Evolutionary conservation across 1,140 invertebrate genomes (phyloP), one percentile per base, ranked within the genome.

Genomic region (Scaptodrosophila lebanonensis): DNA sequence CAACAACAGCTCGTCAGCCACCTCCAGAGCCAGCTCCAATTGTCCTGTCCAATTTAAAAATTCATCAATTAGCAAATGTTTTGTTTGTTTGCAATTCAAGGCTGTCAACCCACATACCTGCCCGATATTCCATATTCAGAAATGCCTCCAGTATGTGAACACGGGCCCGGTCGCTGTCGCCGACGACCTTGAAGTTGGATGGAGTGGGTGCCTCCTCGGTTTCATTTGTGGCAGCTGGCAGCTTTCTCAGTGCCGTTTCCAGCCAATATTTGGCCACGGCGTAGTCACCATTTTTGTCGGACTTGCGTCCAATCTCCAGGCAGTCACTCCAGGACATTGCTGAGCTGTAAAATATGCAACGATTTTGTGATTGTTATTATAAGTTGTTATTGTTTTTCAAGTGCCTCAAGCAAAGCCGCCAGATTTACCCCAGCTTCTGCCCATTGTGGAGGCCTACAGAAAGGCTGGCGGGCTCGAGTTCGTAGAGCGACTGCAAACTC

Each of bases 271-370:
- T 84, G 39, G 83, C 79, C 20, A 83, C 56, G 0, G 63, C 42
- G 16, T 64, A 64, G 35, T 86, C 75, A 7, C 65, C 68, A 38
- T 59, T 65, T 12, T 53, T 32, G 25, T 44, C 50, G 15, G 75
- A 75, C 16, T 66, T 69, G 13, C 60, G 56, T 4, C 75, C 84
- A 43, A 86, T 59, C 50, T 85, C 83, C 22, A 85, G 53, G 57
- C 84, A 85, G 36, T 86, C 84, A 62, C 84, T 83, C 83, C 84
- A 85, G 32, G 79, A 68, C 79, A 86, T 79, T 20, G 50, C 49
- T 9, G 75, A 82, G 38, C 75, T 79, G 9, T 36, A 38, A 6
- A 54, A 38, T 59, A 53, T 48, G 58, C 54, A 57, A 66, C 25
- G 22, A 53, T 49, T 48, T 66, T 66, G 45, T 44, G 42, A 47